These are phyloP conservation scores for Periophthalmodon schlosseri DNA, from an alignment of 2,113 vertebrate species.

Conservation along the genomic window DNA sequence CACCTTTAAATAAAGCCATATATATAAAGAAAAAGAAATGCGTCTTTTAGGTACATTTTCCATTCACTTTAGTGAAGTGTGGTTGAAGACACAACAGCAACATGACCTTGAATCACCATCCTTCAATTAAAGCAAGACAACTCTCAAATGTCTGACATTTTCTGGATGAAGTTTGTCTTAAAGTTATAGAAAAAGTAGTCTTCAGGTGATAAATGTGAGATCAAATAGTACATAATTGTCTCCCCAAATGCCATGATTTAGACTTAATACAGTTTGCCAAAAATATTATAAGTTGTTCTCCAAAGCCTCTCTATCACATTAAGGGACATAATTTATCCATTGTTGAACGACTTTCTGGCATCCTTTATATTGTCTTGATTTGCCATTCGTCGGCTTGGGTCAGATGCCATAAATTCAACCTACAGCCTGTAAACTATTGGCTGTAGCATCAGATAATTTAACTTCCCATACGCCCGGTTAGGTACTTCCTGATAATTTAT, in stretches of 20 bases:
- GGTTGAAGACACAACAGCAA: neutral
- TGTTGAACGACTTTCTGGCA: conserved; percentile 7
- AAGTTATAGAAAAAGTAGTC: neutral
- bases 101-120: neutral
- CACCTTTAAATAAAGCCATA: no score
- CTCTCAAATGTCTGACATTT: no score
- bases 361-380: neutral
- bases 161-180: no score
- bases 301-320: conserved; percentile 28
- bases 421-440: conserved; percentile 12
- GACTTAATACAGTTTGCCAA: neutral
- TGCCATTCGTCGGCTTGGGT: neutral
- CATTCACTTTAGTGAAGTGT: neutral
- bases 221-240: no score
- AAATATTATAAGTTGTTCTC: conserved; percentile 18
- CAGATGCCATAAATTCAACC: conserved; percentile 6
- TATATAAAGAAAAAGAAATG: no score
- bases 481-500: conserved; percentile 55
- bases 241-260: no score
- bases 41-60: no score
- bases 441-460: neutral
- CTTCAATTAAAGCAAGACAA: no score
- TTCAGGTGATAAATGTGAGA: conserved; percentile 29
- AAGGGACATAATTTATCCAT: conserved; percentile 8
- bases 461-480: conserved; percentile 13